phyloP scores from a whole-genome alignment of 2,113 vertebrate species.

The Dunckerocampus dactyliophorus region DNA sequence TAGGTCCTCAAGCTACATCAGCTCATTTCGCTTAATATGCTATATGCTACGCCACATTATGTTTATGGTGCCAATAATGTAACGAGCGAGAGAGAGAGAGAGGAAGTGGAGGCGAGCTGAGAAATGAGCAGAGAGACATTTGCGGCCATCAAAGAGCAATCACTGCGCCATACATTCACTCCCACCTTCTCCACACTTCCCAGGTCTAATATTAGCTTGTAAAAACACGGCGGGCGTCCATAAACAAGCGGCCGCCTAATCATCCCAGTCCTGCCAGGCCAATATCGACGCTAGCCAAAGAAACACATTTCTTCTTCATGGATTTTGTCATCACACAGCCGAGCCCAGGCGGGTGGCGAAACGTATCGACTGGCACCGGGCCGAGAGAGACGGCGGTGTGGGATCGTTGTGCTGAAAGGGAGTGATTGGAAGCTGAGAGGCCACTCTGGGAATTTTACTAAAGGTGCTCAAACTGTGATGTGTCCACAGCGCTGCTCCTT shows the following conservation, averaged over 20 bases:
- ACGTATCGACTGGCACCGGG: too few relatives aligned
- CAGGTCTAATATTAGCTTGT: conserved; percentile 53
- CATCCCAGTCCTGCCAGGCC: conserved; percentile 54
- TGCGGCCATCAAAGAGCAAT: conserved; percentile 40
- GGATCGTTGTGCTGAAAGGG: too few relatives aligned
- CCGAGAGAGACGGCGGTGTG: too few relatives aligned
- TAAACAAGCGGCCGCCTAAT: conserved; percentile 45
- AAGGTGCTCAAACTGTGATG: too few relatives aligned
- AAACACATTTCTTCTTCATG: conserved; percentile 43
- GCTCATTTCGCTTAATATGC: conserved; percentile 53
- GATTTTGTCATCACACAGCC: conserved; percentile 59
- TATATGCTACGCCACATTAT: conserved; percentile 39
- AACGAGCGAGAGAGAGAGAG: background rate
- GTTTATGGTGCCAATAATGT: conserved; percentile 48
- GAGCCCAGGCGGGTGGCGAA: background rate
- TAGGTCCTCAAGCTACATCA: conserved; percentile 38
- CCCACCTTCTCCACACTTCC: conserved; percentile 21
- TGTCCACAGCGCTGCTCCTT: too few relatives aligned
- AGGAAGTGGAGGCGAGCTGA: conserved; percentile 3
- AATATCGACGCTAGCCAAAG: conserved; percentile 44
- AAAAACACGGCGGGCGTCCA: conserved; percentile 56
- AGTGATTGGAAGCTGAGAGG: too few relatives aligned
- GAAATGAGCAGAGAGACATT: conserved; percentile 29
- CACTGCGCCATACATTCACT: conserved; percentile 41
- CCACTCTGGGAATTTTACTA: too few relatives aligned